Evolutionary conservation across 1,140 invertebrate species (phyloP), one percentile per base, ranked within the genome.

Genomic region (Anadara kagoshimensis): DNA sequence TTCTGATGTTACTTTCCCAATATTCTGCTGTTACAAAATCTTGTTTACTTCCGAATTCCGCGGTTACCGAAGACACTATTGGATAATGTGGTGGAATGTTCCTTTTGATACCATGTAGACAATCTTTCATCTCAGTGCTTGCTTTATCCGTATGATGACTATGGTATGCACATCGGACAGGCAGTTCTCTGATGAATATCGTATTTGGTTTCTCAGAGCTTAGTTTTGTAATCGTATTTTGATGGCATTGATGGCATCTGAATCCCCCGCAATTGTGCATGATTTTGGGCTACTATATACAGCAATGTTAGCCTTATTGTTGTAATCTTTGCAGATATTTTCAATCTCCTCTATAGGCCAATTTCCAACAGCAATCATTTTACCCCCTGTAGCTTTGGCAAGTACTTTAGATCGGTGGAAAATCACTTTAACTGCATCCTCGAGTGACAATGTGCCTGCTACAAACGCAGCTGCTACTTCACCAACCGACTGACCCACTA

Each of bases 401-500:
- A 74, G 47, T 3, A 66, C 11, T 29, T n/a, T 11, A 14, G 70
- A 67, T 8, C 78, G 44, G 26, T 69, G 22, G 57, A 72, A 80
- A 16, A 78, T 80, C 3, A 78, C 57, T 22, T 47, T 47, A 7
- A 80, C 78, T 16, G 75, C 75, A n/a, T 68, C 53, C 16, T 62
- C 56, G 0, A 78, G 58, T 14, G 64, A 22, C 1, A 77, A 44
- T 16, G n/a, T 22, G 1, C 78, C 78, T 16, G 75, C 68, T 20
- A 57, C 72, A 45, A 69, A 69, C 0, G 78, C 71, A 0, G 74
- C 75, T 49, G 78, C 71, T 20, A 79, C 78, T 45, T 79, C 78
- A 8, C 78, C 78, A n/a, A 78, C 69, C 8, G 73, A 75, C 58
- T 78, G 76, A n/a, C 75, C 78, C 0, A 78, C n/a, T 14, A 78